These are phyloP conservation scores for Epinephelus moara DNA, from an alignment of 2,113 vertebrate species.

Conservation along the genomic window DNA sequence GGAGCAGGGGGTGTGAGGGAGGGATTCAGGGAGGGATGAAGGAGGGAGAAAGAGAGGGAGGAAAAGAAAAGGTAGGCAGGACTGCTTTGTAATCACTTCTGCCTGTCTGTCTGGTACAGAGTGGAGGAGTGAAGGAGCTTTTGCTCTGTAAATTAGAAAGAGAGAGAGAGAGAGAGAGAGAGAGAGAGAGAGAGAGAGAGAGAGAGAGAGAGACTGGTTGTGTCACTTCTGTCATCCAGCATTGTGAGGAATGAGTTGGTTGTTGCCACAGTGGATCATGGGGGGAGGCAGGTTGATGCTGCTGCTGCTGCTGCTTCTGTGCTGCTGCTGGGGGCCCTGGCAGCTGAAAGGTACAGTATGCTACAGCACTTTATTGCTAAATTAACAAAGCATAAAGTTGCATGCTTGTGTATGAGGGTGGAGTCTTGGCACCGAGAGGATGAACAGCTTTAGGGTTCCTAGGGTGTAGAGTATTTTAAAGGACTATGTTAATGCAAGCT, in stretches of 20 bases:
- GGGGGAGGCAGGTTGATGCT: slow-evolving; percentile 54
- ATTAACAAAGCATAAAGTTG: slow-evolving; percentile 14
- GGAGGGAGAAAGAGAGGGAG: slow-evolving; percentile 49
- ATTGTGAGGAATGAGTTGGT: slow-evolving; percentile 37
- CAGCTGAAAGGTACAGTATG: slow-evolving; percentile 72
- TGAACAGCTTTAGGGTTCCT: slow-evolving; percentile 48
- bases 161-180: slow-evolving; percentile 13
- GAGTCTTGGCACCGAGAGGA: slow-evolving; percentile 26
- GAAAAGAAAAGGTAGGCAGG: slow-evolving; percentile 71
- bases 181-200: slow-evolving; percentile 2
- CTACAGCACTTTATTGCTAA: slow-evolving; percentile 20
- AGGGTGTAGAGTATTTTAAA: slow-evolving; percentile 43
- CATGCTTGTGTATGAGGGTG: background rate
- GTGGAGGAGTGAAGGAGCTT: slow-evolving; percentile 52
- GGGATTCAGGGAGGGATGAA: slow-evolving; percentile 61
- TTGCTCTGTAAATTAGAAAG: slow-evolving; percentile 29
- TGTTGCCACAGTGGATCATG: slow-evolving; percentile 64
- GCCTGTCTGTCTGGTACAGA: slow-evolving; percentile 80
- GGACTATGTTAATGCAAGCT: slow-evolving; percentile 65
- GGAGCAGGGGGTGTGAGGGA: slow-evolving; percentile 44
- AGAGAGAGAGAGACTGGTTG: slow-evolving; percentile 16
- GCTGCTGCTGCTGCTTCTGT: slow-evolving; percentile 42
- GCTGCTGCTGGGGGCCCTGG: slow-evolving; percentile 57
- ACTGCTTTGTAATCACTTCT: slow-evolving; percentile 83
- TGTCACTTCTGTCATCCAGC: slow-evolving; percentile 42